Conservation (phyloP, 2,113 vertebrate species). For the Protobothrops flavoviridis region DNA sequence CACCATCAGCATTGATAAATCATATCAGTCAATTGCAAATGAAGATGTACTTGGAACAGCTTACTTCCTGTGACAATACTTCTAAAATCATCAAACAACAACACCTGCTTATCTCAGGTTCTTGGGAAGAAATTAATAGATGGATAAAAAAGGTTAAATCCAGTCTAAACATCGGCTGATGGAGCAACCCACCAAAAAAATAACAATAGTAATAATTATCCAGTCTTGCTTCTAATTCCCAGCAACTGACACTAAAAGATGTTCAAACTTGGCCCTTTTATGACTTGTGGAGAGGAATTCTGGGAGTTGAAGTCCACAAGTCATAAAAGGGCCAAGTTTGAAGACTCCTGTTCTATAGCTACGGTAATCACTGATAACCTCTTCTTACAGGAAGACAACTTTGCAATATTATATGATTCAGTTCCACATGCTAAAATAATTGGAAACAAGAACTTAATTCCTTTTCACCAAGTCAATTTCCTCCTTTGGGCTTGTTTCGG, state of each 20-base stretch:
- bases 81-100: neutral
- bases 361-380: neutral
- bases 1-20: neutral
- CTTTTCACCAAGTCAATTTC: neutral
- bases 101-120: neutral
- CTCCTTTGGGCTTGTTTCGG: neutral
- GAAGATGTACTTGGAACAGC: neutral
- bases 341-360: neutral
- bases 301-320: too few species aligned
- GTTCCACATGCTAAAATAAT: neutral
- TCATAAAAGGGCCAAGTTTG: too few species aligned
- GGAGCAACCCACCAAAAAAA: neutral
- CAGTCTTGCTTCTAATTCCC: neutral
- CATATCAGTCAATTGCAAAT: neutral
- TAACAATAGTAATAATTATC: neutral
- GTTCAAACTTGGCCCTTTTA: too few species aligned
- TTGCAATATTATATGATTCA: neutral
- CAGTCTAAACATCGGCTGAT: neutral
- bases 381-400: neutral
- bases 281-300: too few species aligned
- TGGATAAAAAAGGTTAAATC: neutral
- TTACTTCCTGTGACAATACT: neutral
- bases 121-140: neutral
- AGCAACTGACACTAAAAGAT: neutral
- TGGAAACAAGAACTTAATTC: neutral